These are phyloP conservation scores for Passer montanus DNA, from an alignment of 2,113 vertebrate genomes.

Conservation along the genomic window DNA sequence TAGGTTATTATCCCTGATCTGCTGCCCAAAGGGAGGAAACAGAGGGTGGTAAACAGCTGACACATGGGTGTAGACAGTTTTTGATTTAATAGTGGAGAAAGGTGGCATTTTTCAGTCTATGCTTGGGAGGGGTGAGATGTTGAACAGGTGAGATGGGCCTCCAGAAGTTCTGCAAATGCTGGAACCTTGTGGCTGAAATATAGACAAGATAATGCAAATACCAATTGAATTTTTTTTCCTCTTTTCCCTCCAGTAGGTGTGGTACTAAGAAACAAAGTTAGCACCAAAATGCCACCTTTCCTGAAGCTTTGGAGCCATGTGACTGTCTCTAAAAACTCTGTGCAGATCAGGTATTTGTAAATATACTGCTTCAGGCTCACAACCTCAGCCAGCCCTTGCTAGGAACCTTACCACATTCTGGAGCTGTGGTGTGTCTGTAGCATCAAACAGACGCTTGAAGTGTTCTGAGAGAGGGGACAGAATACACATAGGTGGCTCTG, in stretches of 20 bases:
- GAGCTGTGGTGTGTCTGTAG: background rate
- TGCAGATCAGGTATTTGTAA: background rate
- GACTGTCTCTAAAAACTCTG: background rate
- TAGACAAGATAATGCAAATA: background rate
- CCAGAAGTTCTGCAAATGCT: background rate
- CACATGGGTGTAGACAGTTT: background rate
- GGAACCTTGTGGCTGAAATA: background rate
- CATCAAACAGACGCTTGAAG: background rate
- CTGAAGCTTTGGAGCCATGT: background rate
- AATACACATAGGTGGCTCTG: background rate
- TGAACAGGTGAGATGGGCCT: background rate
- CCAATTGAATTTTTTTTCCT: background rate
- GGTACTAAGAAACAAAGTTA: background rate
- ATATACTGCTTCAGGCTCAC: background rate
- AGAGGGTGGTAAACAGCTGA: slow-evolving; percentile 5
- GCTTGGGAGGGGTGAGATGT: background rate
- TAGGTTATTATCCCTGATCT: slow-evolving; percentile 13
- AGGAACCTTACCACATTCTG: rapidly evolving
- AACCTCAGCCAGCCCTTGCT: background rate
- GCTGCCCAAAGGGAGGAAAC: slow-evolving; percentile 20
- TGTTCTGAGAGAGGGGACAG: background rate
- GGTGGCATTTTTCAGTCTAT: background rate
- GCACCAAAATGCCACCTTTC: background rate
- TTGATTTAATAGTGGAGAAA: slow-evolving; percentile 3
- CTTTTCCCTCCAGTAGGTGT: background rate